Evolutionary conservation across 2,888 invertebrate species (phyloP), one percentile per base, ranked within the genome.

Genomic region (Romanomermis culicivorax): DNA sequence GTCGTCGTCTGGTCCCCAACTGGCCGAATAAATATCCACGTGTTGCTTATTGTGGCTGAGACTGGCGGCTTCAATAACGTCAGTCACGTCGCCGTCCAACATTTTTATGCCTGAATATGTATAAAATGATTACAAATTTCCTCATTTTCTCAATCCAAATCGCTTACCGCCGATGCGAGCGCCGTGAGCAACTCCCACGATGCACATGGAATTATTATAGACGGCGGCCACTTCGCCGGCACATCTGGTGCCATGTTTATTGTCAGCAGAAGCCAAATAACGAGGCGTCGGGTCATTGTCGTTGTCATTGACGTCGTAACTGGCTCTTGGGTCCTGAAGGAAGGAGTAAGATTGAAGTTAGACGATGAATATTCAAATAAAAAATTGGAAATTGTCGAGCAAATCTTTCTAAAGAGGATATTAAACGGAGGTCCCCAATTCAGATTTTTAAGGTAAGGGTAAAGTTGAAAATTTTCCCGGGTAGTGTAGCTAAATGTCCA

Each of bases 151-250:
- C 26, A n/a, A n/a, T n/a, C n/a, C n/a, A n/a, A n/a, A n/a, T n/a
- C n/a, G n/a, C 69, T 72, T 70, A 80, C 82, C 87, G 71, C 89
- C 89, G 63, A 97, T 89, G 65, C 82, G 83, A 51, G 95, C 89
- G 53, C 86, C 85, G 68, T 80, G 91, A 0, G 97, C 95, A 45
- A 97, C 85, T 24, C 95, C 97, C 4, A 95, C 85, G 47, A 88
- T 86, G 71, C 97, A 97, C 36, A 89, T 77, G 29, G 63, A 81
- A 74, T 97, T 97, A 72, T 95, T 91, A 53, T 87, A 89, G 29
- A 85, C 83, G 1, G 93, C 93, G 0, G 97, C 93, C 7, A 97
- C 95, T 72, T 95, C 93, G 0, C 93, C 91, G 1, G 93, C 91
- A 71, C 93, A 93, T 55, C 93, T 76, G 2, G 93, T 95, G 2